Conservation (phyloP, 2,113 vertebrate genomes). For the Patagioenas fasciata region DNA sequence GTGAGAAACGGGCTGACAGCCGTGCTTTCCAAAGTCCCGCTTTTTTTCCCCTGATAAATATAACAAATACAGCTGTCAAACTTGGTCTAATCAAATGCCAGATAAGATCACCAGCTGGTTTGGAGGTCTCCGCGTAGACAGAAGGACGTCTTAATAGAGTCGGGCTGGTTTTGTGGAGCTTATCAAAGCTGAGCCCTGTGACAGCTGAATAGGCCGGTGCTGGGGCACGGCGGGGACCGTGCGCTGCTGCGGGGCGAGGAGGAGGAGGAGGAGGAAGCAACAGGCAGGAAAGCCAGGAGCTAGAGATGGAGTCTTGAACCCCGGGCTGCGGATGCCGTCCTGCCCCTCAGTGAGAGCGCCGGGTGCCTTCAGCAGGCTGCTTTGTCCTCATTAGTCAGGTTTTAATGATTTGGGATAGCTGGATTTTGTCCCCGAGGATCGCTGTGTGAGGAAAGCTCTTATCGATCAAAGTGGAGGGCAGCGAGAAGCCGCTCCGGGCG, state of each 20-base stretch:
- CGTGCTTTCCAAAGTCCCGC: slow-evolving; percentile 60
- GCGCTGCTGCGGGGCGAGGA: background rate
- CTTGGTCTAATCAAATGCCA: slow-evolving; percentile 67
- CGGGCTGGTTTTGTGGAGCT: slow-evolving; percentile 54
- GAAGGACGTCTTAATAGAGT: slow-evolving; percentile 71
- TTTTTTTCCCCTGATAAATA: slow-evolving; percentile 62
- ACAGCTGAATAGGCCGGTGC: slow-evolving; percentile 67
- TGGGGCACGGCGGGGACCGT: background rate
- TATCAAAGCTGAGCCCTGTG: slow-evolving; percentile 63
- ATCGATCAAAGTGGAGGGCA: slow-evolving; percentile 51
- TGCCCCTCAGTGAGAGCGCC: background rate
- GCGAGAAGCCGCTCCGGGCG: background rate
- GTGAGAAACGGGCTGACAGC: slow-evolving; percentile 72
- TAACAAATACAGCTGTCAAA: slow-evolving; percentile 80
- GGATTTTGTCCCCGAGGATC: slow-evolving; percentile 34
- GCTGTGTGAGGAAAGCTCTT: slow-evolving; percentile 28
- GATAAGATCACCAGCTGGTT: slow-evolving; percentile 79
- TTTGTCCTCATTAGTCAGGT: slow-evolving; percentile 65
- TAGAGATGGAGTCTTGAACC: background rate
- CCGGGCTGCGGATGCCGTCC: background rate
- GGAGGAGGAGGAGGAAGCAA: slow-evolving; percentile 42
- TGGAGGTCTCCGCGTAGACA: slow-evolving; percentile 65
- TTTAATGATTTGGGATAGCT: slow-evolving; percentile 65
- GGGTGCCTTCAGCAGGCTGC: slow-evolving; percentile 13
- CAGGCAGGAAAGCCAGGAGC: slow-evolving; percentile 17